phyloP scores from a whole-genome alignment of 2,797 vertebrate species.

The Xiphophorus birchmanni region DNA sequence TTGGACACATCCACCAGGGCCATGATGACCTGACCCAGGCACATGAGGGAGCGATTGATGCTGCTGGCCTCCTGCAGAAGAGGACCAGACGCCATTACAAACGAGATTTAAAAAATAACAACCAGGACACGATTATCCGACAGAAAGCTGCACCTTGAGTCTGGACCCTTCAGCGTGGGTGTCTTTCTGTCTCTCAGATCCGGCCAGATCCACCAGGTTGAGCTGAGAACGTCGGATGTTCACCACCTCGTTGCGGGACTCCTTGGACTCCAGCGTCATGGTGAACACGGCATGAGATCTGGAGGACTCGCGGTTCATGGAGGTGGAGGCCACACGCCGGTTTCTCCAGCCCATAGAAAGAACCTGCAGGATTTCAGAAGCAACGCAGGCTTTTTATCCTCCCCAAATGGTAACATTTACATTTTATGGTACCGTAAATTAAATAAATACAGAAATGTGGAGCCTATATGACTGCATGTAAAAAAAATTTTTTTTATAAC shows the following conservation, averaged over 20 bases:
- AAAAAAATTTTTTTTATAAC: no score
- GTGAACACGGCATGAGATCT: slow-evolving; percentile 96
- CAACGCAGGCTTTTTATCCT: background rate
- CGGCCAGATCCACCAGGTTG: slow-evolving; percentile 95
- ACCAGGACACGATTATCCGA: background rate
- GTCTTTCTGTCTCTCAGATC: slow-evolving; percentile 95
- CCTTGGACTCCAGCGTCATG: slow-evolving; percentile 93
- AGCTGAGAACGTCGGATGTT: slow-evolving; percentile 93
- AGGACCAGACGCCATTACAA: slow-evolving; percentile 12
- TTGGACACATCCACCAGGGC: slow-evolving; percentile 94
- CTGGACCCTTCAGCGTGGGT: slow-evolving; percentile 91
- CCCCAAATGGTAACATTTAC: no score
- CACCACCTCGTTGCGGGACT: slow-evolving; percentile 86
- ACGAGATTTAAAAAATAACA: background rate
- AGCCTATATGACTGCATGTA: no score
- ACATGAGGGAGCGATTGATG: slow-evolving; percentile 95
- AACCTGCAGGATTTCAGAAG: slow-evolving; percentile 75
- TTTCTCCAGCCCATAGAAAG: slow-evolving; percentile 94
- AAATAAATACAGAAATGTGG: no score
- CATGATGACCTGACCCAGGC: slow-evolving; percentile 94
- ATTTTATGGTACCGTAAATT: no score
- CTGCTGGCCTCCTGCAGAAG: slow-evolving; percentile 90
- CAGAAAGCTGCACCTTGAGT: slow-evolving; percentile 83
- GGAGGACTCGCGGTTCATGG: slow-evolving; percentile 97
- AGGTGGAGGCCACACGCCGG: slow-evolving; percentile 93